Percentiles rank a stretch among this genome's conserved stretches.
Conservation (phyloP, 2,797 vertebrate species). For the Glyptemys insculpta region DNA sequence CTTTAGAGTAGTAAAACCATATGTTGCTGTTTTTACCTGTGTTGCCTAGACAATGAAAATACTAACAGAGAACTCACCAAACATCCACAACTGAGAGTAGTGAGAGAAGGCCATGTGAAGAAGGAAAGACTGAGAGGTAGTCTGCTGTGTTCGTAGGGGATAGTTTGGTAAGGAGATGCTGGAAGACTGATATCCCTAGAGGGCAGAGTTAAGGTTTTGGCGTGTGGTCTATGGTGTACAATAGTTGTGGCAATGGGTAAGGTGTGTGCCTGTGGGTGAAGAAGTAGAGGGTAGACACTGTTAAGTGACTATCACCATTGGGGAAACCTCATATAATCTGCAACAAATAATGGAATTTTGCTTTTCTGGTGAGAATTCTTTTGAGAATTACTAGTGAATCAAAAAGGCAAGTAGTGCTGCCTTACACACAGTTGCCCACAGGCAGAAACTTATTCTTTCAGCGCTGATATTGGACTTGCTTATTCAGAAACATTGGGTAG, state of each 20-base stretch:
- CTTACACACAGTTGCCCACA: neutral
- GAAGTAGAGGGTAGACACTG: neutral
- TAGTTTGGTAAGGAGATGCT: neutral
- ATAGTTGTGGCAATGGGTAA: neutral
- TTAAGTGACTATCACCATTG: neutral
- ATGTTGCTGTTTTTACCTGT: neutral
- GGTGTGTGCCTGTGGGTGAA: neutral
- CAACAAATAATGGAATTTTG: neutral
- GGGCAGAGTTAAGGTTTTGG: neutral
- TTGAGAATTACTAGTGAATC: neutral
- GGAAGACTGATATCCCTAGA: neutral
- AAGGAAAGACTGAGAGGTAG: neutral
- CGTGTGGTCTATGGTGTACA: no score
- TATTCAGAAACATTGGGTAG: neutral
- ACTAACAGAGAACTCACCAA: slow-evolving; percentile 12
- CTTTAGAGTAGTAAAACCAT: neutral
- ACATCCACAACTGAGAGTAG: neutral
- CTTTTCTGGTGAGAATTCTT: neutral
- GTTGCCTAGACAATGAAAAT: slow-evolving; percentile 9
- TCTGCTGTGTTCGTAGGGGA: neutral
- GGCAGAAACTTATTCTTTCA: neutral
- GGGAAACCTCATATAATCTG: neutral
- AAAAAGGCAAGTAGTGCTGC: neutral
- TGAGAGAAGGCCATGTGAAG: neutral
- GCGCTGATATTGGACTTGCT: neutral